Conservation (phyloP, 2,888 invertebrate genomes). For the Antheraea yamamai region DNA sequence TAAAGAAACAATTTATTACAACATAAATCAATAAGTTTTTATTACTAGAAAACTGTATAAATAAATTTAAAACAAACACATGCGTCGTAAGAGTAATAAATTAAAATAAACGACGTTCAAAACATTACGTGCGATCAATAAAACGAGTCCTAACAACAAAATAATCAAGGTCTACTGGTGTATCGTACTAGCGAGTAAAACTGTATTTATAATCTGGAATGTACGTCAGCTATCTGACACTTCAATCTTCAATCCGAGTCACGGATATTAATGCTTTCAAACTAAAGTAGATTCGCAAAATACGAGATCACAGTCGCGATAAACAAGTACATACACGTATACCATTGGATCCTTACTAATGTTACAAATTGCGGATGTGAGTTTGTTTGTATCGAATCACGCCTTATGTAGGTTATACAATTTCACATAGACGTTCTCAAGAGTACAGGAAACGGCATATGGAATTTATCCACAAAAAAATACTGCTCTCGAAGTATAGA, state of each 20-base stretch:
- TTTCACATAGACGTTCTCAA: too few species aligned
- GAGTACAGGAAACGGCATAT: too few species aligned
- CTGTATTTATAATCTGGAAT: constrained; percentile 11
- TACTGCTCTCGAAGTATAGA: too few species aligned
- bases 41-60: background rate
- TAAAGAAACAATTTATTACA: background rate
- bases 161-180: constrained; percentile 11
- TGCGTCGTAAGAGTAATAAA: constrained; percentile 7
- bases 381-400: too few species aligned
- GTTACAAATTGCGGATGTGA: too few species aligned
- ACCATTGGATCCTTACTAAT: background rate
- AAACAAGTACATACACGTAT: background rate
- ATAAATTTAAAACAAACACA: constrained; percentile 1
- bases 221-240: constrained; percentile 1
- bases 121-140: background rate
- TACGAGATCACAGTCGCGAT: background rate
- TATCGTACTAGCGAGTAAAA: background rate
- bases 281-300: background rate
- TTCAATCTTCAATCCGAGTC: constrained; percentile 3
- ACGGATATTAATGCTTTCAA: constrained; percentile 9
- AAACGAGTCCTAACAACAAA: constrained; percentile 12
- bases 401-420: too few species aligned
- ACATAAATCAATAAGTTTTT: background rate
- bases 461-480: too few species aligned
- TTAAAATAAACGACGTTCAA: background rate